phyloP scores from a whole-genome alignment of 1,140 invertebrate genomes.

The Reticulitermes speratus region DNA sequence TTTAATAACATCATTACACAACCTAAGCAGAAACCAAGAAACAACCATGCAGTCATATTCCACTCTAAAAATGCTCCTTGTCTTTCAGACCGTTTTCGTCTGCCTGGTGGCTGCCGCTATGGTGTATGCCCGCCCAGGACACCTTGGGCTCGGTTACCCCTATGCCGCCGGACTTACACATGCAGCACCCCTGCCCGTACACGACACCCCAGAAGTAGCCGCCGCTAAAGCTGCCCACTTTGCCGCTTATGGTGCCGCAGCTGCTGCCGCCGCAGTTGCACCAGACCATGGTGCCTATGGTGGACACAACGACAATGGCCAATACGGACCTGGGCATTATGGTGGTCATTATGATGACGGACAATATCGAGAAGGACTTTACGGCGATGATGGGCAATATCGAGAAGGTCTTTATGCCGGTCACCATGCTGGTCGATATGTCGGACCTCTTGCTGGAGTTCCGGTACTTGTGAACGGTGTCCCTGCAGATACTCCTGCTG shows the following conservation, averaged over 20 bases:
- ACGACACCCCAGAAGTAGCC: constrained; percentile 41
- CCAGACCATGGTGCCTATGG: neutral
- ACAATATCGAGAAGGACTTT: neutral
- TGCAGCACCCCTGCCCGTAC: constrained; percentile 38
- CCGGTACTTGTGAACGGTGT: constrained; percentile 36
- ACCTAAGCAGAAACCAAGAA: too few relatives aligned
- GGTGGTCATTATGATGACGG: neutral
- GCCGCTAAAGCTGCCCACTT: constrained; percentile 42
- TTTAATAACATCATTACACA: too few relatives aligned
- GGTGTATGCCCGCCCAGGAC: constrained; percentile 33
- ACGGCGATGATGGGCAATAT: neutral
- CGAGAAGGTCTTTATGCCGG: constrained; percentile 58
- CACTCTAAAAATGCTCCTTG: too few relatives aligned
- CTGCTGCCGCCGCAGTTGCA: neutral
- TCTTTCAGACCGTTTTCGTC: neutral
- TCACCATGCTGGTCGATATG: constrained; percentile 34
- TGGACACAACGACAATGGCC: too few relatives aligned
- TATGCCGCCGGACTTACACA: constrained; percentile 40
- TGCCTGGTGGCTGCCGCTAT: neutral
- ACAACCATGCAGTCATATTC: too few relatives aligned
- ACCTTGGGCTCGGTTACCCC: constrained; percentile 45
- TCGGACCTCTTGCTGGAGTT: constrained; percentile 35
- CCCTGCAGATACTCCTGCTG: constrained; percentile 41
- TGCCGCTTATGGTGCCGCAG: constrained; percentile 36
- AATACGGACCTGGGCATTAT: neutral